phyloP scores from a whole-genome alignment of 1,140 invertebrate genomes.

The Heterodera schachtii region DNA sequence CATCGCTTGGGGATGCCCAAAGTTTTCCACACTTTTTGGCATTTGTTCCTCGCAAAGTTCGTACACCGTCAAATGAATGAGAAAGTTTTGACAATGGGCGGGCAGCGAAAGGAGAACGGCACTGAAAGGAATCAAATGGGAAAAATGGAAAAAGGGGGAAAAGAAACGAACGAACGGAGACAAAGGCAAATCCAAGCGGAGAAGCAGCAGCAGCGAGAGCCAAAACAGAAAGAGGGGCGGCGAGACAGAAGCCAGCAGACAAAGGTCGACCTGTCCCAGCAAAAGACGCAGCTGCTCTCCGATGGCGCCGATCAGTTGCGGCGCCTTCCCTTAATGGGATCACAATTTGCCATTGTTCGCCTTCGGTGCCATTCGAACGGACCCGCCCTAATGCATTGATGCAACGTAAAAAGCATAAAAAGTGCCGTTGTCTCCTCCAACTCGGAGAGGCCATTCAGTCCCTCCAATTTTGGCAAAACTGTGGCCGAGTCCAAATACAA shows the following conservation, averaged over 20 bases:
- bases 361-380: neutral
- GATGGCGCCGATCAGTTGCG: conserved; percentile 10
- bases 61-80: conserved; percentile 24
- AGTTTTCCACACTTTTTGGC: neutral
- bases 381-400: conserved; percentile 13
- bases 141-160: neutral
- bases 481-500: conserved; percentile 11
- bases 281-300: conserved; percentile 10
- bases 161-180: neutral
- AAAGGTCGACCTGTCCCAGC: neutral
- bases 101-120: neutral
- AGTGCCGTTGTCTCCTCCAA: conserved; percentile 6
- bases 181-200: neutral
- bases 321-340: neutral
- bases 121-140: neutral
- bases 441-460: neutral
- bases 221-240: conserved; percentile 13
- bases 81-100: conserved; percentile 7
- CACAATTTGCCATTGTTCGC: neutral
- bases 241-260: conserved; percentile 17
- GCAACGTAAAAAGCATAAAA: conserved; percentile 19
- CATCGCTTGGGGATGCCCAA: neutral
- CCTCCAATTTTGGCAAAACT: conserved; percentile 2
- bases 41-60: conserved; percentile 22
- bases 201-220: conserved; percentile 2